These are phyloP conservation scores for Anarrhichthys ocellatus DNA, from an alignment of 2,113 vertebrate genomes.

Conservation along the genomic window DNA sequence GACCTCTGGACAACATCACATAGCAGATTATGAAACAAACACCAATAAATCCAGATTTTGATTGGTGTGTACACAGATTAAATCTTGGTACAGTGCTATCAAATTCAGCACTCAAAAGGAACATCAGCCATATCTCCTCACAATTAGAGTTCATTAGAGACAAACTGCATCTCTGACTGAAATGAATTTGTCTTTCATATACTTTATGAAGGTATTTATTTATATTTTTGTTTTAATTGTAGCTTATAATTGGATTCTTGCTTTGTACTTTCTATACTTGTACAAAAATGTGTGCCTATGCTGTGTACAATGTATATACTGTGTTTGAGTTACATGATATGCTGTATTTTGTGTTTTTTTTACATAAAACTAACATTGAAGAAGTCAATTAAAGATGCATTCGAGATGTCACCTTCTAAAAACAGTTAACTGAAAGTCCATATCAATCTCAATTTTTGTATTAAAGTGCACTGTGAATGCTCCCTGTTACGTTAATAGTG, in stretches of 20 bases:
- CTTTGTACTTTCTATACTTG: constrained; percentile 10
- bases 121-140: constrained; percentile 20
- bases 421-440: not conserved
- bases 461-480: not conserved
- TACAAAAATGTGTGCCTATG: constrained; percentile 17
- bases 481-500: not conserved
- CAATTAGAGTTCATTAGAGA: not conserved
- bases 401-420: constrained; percentile 4
- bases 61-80: not conserved
- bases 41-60: not conserved
- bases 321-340: constrained; percentile 2
- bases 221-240: constrained; percentile 16
- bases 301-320: constrained; percentile 34
- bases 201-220: constrained; percentile 57
- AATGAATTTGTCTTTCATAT: constrained; percentile 1
- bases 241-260: not conserved
- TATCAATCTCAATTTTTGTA: not conserved
- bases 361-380: not conserved
- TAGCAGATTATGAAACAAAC: not conserved
- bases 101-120: not conserved
- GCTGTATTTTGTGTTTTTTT: constrained; percentile 4
- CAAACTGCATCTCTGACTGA: constrained; percentile 2
- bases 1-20: not conserved
- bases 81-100: not conserved
- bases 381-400: not conserved